Conservation (phyloP, 53 echinoderm and acorn worm genomes). For the Stichopus horrens region DNA sequence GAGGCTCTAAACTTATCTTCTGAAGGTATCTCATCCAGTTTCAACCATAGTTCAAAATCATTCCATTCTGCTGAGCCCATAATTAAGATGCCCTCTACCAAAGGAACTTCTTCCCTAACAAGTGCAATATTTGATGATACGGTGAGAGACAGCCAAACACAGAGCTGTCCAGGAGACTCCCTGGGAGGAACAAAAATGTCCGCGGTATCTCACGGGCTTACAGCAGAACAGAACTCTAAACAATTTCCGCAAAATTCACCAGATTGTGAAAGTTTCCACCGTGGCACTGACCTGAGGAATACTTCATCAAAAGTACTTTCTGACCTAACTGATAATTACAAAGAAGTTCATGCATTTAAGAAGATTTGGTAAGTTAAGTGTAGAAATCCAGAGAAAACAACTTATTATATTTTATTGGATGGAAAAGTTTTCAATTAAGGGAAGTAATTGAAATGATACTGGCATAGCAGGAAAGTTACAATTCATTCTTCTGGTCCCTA, state of each 20-base stretch:
- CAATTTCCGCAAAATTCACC: no score
- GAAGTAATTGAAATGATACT: no score
- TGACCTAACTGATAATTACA: neutral
- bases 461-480: no score
- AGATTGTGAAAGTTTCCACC: no score
- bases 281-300: neutral
- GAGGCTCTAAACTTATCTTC: neutral
- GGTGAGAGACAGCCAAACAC: neutral
- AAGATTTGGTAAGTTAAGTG: slow-evolving; percentile 1
- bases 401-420: no score
- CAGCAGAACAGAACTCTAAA: neutral
- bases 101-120: neutral
- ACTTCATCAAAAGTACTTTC: neutral
- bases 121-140: neutral
- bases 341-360: slow-evolving; percentile 49
- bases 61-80: neutral
- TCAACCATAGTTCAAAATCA: neutral
- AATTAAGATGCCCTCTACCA: neutral
- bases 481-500: no score
- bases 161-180: no score
- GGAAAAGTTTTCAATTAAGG: no score
- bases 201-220: neutral
- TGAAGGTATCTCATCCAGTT: neutral
- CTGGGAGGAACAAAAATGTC: no score
- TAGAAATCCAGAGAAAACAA: no score